Percentiles rank a stretch among this genome's conserved stretches.
Conservation (phyloP, 2,888 invertebrate species). For the Tiliacea citrago region DNA sequence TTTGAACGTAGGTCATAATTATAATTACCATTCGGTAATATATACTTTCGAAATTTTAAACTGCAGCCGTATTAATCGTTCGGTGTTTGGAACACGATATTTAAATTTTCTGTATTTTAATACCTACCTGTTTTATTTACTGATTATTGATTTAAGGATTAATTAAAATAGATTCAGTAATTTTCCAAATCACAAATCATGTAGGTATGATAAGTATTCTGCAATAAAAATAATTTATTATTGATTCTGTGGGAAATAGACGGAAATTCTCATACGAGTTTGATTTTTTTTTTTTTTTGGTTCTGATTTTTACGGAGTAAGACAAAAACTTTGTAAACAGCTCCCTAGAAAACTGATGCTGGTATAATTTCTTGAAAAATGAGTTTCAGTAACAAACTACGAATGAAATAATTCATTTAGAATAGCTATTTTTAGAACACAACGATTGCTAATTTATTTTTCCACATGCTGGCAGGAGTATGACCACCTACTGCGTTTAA, state of each 20-base stretch:
- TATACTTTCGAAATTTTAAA: not conserved
- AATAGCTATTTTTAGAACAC: constrained; percentile 13
- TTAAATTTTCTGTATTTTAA: not conserved
- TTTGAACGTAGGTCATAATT: not conserved
- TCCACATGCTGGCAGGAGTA: constrained; percentile 10
- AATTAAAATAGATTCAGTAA: not conserved
- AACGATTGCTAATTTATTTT: not conserved
- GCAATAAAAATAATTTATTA: not conserved
- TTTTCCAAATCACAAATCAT: not conserved
- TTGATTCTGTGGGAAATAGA: not conserved
- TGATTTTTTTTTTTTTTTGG: too few relatives aligned
- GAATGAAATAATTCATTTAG: not conserved
- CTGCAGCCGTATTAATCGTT: not conserved
- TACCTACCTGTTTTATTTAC: not conserved
- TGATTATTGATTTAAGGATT: not conserved
- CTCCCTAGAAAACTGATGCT: not conserved
- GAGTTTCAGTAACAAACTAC: not conserved
- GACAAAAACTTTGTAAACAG: not conserved
- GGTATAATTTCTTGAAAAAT: not conserved
- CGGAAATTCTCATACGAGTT: not conserved
- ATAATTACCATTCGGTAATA: not conserved
- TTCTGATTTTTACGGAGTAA: too few relatives aligned
- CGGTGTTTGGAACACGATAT: not conserved
- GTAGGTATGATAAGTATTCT: not conserved
- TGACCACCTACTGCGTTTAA: constrained; percentile 29